These are phyloP conservation scores for Hydrolagus colliei DNA, from an alignment of 2,797 vertebrate genomes.

Conservation along the genomic window DNA sequence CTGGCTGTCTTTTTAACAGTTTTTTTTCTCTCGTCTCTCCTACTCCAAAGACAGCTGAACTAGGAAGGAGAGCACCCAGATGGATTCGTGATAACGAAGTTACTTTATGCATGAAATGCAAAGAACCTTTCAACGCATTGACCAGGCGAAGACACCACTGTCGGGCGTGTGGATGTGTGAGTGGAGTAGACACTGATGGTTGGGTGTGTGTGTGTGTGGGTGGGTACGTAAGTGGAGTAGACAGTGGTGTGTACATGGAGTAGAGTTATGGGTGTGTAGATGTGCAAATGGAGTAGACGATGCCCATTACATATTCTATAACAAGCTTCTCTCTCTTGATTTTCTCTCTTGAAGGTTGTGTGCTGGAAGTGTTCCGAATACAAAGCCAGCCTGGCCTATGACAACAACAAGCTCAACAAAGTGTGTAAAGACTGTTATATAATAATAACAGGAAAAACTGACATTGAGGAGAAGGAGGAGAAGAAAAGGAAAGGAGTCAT, in stretches of 20 bases:
- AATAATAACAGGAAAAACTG: slow-evolving; percentile 69
- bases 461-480: slow-evolving; percentile 65
- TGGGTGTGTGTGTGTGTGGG: too few species aligned
- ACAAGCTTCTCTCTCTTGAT: background rate
- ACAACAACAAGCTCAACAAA: slow-evolving; percentile 78
- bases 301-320: too few species aligned
- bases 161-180: slow-evolving; percentile 83
- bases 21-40: slow-evolving; percentile 10
- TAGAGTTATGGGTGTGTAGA: too few species aligned
- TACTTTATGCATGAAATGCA: slow-evolving; percentile 97
- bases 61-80: slow-evolving; percentile 85
- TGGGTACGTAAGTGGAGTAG: too few species aligned
- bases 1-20: background rate
- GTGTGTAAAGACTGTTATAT: slow-evolving; percentile 88
- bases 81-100: slow-evolving; percentile 97
- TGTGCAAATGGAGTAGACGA: too few species aligned
- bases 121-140: slow-evolving; percentile 83
- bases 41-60: slow-evolving; percentile 68
- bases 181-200: slow-evolving; percentile 38
- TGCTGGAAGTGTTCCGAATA: slow-evolving; percentile 97
- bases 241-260: too few species aligned
- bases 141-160: slow-evolving; percentile 89
- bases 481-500: slow-evolving; percentile 84
- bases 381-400: slow-evolving; percentile 81
- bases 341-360: slow-evolving; percentile 68